Base-by-base conservation (phyloP, 37 sponge, comb jelly and placozoan species). In the Corticium candelabrum region DNA sequence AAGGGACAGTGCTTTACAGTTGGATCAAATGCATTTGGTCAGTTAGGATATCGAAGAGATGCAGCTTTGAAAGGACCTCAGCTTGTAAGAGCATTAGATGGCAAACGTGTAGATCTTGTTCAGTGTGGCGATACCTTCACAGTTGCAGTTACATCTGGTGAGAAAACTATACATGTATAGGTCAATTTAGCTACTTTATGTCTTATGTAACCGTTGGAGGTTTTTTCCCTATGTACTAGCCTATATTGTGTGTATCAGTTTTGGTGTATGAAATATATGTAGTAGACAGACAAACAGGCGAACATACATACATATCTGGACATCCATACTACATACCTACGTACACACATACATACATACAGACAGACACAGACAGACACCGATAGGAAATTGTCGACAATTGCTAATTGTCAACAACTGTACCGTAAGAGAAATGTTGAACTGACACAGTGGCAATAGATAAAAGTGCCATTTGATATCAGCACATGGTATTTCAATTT, bases 121-220 rank as follows among this genome's bases (percentile, higher is more conserved):
- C 57, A 83, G 0, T 92, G 93, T 82, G 93, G 93, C 0, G 93
- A 92, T 40, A 67, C 71, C 69, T 92, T 78, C 76, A 86, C 87
- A 27, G 81, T 84, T 11, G 90, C 82, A 4, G 41, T 78, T 37
- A 81, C 78, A 68, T 62, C 50, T 79, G 87, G 93, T 92, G 5
- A 34, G 74, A 21, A 15, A 27, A 50, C 62, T 50, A 50, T 5
- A 70, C 73, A 70, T 7, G 5, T 70, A 43, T 5, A 21, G 56
- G 11, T 5, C 11, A 11, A 21, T n/a, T n/a, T n/a, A n/a, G n/a
- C n/a, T n/a, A n/a, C n/a, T n/a, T n/a, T n/a, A n/a, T n/a, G n/a
- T n/a, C n/a, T n/a, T n/a, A n/a, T n/a, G n/a, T n/a, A n/a, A n/a
- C n/a, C n/a, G n/a, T n/a, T n/a, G n/a, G n/a, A n/a, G n/a, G n/a